Conservation (phyloP, 2,113 vertebrate species). For the Lanius collurio region DNA sequence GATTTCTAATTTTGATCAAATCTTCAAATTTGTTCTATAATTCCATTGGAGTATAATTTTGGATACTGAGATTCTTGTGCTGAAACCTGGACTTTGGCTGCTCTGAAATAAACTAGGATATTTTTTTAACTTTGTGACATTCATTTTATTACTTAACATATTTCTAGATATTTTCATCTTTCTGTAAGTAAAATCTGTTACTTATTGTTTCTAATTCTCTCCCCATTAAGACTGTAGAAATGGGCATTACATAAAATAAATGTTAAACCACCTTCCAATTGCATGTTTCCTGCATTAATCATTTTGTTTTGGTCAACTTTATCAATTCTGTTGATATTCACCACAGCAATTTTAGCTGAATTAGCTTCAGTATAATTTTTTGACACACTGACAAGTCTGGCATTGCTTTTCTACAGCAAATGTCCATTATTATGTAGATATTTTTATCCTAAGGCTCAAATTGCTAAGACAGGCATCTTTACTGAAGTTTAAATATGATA, state of each 20-base stretch:
- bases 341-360: neutral
- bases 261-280: neutral
- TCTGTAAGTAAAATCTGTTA: neutral
- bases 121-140: neutral
- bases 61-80: neutral
- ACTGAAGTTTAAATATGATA: neutral
- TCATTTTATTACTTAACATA: neutral
- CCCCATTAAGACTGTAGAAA: neutral
- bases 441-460: conserved; percentile 7
- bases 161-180: neutral
- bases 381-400: neutral
- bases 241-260: neutral
- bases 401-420: neutral
- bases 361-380: neutral
- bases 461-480: neutral
- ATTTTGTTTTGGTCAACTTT: neutral
- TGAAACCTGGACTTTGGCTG: neutral
- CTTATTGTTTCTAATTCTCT: neutral
- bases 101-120: neutral
- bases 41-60: neutral
- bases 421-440: neutral
- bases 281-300: neutral
- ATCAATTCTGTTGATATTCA: neutral
- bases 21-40: neutral
- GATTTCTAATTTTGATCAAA: neutral